Percentiles rank a stretch among this genome's conserved stretches.
Evolutionary conservation across 2,888 invertebrate species (phyloP).

Genomic region (Tridacna crocea): DNA sequence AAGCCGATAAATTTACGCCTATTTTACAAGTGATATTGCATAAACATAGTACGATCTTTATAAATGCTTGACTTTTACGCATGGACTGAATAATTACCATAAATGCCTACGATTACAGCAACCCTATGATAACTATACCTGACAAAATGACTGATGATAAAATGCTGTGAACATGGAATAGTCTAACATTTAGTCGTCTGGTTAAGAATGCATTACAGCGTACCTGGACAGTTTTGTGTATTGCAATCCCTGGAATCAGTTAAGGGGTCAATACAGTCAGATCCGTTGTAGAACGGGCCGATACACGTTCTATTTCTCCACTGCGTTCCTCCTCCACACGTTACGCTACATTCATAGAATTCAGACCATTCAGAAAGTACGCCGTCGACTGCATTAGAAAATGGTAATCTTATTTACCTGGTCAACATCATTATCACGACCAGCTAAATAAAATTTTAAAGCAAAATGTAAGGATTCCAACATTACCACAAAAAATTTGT

Average conservation of each 20-base stretch:
- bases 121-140: no score
- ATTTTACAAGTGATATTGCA: no score
- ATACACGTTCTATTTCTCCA: slow-evolving; percentile 70
- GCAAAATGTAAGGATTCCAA: no score
- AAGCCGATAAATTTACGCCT: no score
- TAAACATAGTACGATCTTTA: no score
- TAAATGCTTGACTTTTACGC: no score
- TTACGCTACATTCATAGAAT: slow-evolving; percentile 74
- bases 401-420: not conserved
- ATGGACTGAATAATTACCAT: no score
- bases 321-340: slow-evolving; percentile 76
- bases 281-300: slow-evolving; percentile 76
- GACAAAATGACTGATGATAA: not conserved
- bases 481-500: no score
- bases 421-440: no score
- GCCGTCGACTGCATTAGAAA: slow-evolving; percentile 72
- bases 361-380: slow-evolving; percentile 70
- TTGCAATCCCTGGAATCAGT: slow-evolving; percentile 74
- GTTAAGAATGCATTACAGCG: slow-evolving; percentile 21
- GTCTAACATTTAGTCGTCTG: not conserved
- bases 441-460: no score
- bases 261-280: slow-evolving; percentile 70
- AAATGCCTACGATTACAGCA: no score
- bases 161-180: not conserved
- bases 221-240: slow-evolving; percentile 80